Evolutionary conservation across 2,113 vertebrate species (phyloP).

Genomic region (Misgurnus mizolepis): DNA sequence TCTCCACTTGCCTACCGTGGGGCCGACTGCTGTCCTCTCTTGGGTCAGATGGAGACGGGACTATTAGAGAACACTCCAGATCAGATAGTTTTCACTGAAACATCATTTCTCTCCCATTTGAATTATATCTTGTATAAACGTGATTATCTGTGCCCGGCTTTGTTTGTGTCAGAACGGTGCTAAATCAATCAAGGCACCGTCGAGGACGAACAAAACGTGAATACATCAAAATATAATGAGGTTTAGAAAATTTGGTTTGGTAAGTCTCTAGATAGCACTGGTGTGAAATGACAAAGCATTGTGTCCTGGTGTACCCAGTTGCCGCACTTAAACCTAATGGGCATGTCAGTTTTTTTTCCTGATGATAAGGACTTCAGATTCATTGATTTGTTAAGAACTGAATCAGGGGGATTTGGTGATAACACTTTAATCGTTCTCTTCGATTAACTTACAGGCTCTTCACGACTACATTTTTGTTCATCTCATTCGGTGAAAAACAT

Average conservation of each 20-base stretch:
- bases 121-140: conserved; percentile 52
- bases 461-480: not conserved
- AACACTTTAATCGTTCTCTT: not conserved
- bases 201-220: conserved; percentile 36
- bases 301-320: not conserved
- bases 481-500: too few species aligned
- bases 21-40: conserved; percentile 39
- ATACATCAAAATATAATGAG: conserved; percentile 45
- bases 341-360: conserved; percentile 16
- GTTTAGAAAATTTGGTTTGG: conserved; percentile 43
- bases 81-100: conserved; percentile 53
- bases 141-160: conserved; percentile 51
- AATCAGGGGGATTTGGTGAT: not conserved
- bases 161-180: conserved; percentile 52
- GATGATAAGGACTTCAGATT: conserved; percentile 13
- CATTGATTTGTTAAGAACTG: conserved; percentile 25
- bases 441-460: conserved; percentile 8
- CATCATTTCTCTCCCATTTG: conserved; percentile 53
- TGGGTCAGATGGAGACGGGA: conserved; percentile 37
- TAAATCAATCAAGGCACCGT: conserved; percentile 54
- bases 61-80: conserved; percentile 54
- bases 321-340: conserved; percentile 2
- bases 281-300: conserved; percentile 14
- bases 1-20: conserved; percentile 32
- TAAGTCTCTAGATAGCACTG: conserved; percentile 26